A percentile compares a stretch with the other conserved stretches of the same genome.
phyloP scores from a whole-genome alignment of 2,113 vertebrate genomes.

The Neomonachus schauinslandi region DNA sequence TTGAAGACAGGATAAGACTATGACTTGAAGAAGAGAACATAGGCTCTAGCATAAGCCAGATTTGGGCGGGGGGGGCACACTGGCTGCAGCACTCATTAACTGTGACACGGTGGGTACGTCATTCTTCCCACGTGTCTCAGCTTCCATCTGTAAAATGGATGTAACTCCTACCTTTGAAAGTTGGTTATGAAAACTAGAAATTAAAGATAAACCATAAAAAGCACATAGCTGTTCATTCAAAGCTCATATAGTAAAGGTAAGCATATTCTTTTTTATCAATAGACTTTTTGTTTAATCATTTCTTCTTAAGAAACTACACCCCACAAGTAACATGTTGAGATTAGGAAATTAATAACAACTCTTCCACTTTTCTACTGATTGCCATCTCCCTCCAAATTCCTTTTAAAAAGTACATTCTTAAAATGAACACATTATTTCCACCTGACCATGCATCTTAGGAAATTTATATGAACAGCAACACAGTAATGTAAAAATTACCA shows the following conservation, averaged over 20 bases:
- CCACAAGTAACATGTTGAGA: neutral
- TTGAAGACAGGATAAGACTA: neutral
- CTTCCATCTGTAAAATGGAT: neutral
- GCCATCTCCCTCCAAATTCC: neutral
- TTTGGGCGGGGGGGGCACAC: neutral
- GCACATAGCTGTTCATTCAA: neutral
- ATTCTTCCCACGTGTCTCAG: neutral
- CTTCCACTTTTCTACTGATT: neutral
- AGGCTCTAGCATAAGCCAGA: neutral
- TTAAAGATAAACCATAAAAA: conserved; percentile 8
- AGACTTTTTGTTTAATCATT: conserved; percentile 3
- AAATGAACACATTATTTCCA: conserved; percentile 15
- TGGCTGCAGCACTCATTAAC: neutral
- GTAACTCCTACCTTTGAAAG: neutral
- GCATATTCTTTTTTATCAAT: neutral
- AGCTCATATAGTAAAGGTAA: neutral
- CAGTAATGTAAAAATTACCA: neutral
- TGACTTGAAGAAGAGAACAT: neutral
- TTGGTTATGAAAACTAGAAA: neutral
- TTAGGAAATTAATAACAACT: conserved; percentile 37
- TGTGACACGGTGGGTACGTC: neutral
- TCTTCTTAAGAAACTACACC: neutral
- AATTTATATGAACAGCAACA: conserved; percentile 21
- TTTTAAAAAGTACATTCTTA: conserved; percentile 14
- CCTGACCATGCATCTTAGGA: neutral